These are phyloP conservation scores for Molanna angustata DNA, from an alignment of 2,888 invertebrate genomes.

Conservation along the genomic window DNA sequence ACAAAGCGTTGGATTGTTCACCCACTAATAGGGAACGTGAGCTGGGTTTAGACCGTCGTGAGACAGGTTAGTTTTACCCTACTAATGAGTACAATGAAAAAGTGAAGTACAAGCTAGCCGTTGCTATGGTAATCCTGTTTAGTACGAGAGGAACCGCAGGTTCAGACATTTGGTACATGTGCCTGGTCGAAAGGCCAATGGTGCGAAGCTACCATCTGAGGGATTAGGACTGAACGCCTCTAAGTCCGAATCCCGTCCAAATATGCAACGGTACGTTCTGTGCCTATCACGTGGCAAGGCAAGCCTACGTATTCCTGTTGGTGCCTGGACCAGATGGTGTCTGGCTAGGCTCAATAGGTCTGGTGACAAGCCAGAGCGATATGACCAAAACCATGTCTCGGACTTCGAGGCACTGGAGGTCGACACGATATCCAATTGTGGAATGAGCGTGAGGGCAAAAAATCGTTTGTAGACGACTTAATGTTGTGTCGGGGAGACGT, in stretches of 20 bases:
- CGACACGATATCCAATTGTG: slow-evolving; percentile 28
- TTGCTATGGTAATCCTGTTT: slow-evolving; percentile 57
- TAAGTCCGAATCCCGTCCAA: slow-evolving; percentile 55
- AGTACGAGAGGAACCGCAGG: slow-evolving; percentile 57
- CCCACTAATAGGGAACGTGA: slow-evolving; percentile 63
- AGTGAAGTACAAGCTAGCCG: no score
- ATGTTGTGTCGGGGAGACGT: slow-evolving; percentile 59
- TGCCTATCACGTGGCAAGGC: slow-evolving; percentile 48
- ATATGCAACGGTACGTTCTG: slow-evolving; percentile 47
- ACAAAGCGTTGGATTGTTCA: slow-evolving; percentile 71
- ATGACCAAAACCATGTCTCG: slow-evolving; percentile 39
- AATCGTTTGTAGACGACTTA: slow-evolving; percentile 63
- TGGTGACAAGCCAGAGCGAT: slow-evolving; percentile 41
- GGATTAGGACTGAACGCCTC: slow-evolving; percentile 61
- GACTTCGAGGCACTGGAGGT: slow-evolving; percentile 14
- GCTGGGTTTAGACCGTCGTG: no score
- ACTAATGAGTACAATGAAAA: no score
- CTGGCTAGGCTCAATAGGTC: slow-evolving; percentile 43
- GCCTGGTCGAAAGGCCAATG: slow-evolving; percentile 61
- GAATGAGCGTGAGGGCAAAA: slow-evolving; percentile 54
- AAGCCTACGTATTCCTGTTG: slow-evolving; percentile 43
- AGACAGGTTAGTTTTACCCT: slow-evolving; percentile 63
- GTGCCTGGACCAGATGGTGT: slow-evolving; percentile 39
- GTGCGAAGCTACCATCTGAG: slow-evolving; percentile 64
- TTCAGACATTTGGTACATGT: slow-evolving; percentile 61